These are phyloP conservation scores for Salvelinus fontinalis DNA, from an alignment of 2,113 vertebrate species.

Conservation along the genomic window DNA sequence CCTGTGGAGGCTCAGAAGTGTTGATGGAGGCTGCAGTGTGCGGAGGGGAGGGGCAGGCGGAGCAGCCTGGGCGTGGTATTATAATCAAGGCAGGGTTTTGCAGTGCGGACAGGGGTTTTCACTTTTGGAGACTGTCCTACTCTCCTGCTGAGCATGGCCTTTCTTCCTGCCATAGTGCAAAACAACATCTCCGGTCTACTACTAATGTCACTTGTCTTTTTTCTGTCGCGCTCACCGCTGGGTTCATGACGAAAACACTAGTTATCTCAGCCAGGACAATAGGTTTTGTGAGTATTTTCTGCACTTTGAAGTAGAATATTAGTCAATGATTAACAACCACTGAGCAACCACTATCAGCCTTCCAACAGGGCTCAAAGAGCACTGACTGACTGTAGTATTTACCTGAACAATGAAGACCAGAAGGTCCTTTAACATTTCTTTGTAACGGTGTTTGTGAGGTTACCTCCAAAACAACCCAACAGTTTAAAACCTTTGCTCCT, in stretches of 20 bases:
- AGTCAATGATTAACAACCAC: slow-evolving; percentile 22
- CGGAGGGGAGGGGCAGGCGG: slow-evolving; percentile 51
- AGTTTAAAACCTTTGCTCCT: not conserved
- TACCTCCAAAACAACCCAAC: slow-evolving; percentile 2
- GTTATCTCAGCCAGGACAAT: slow-evolving; percentile 32
- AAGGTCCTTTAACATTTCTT: slow-evolving; percentile 12
- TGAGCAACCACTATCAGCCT: slow-evolving; percentile 21
- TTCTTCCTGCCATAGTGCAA: slow-evolving; percentile 57
- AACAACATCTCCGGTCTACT: slow-evolving; percentile 31
- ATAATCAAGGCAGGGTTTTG: slow-evolving; percentile 9
- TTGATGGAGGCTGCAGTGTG: slow-evolving; percentile 61
- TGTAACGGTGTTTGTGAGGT: slow-evolving; percentile 11
- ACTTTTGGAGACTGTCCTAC: slow-evolving; percentile 49
- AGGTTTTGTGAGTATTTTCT: slow-evolving; percentile 30
- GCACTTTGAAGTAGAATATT: slow-evolving; percentile 35
- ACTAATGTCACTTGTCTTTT: slow-evolving; percentile 33
- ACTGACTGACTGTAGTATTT: slow-evolving; percentile 20
- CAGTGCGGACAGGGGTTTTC: slow-evolving; percentile 7
- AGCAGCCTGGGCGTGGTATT: slow-evolving; percentile 42
- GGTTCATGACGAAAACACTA: slow-evolving; percentile 16
- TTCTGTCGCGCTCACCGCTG: slow-evolving; percentile 31
- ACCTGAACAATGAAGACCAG: slow-evolving; percentile 15
- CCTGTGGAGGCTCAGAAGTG: slow-evolving; percentile 78
- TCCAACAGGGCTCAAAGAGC: slow-evolving; percentile 10
- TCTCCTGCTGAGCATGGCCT: slow-evolving; percentile 68